Percentiles rank a stretch among this genome's conserved stretches.
phyloP scores from a whole-genome alignment of 2,113 vertebrate genomes.

The Mustelus asterias region DNA sequence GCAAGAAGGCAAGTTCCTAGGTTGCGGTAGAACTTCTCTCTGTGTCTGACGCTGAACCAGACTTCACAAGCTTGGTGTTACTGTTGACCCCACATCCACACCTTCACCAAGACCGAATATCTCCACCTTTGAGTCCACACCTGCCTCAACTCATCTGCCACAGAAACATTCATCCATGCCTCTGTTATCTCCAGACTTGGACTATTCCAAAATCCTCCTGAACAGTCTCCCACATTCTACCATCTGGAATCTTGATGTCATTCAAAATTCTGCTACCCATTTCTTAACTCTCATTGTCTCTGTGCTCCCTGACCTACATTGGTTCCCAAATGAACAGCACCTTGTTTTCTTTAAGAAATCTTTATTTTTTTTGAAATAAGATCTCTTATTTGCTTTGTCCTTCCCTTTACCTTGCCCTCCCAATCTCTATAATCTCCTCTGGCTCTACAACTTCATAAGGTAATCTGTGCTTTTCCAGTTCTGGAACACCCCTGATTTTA shows the following conservation, averaged over 20 bases:
- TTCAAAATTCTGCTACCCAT: not conserved
- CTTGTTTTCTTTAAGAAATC: not conserved
- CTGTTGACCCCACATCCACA: no score
- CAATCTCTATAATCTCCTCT: not conserved
- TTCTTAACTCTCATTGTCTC: not conserved
- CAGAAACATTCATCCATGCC: not conserved
- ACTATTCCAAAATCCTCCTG: not conserved
- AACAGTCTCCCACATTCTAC: not conserved
- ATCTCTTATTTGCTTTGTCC: not conserved
- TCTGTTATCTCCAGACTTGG: not conserved
- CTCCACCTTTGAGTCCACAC: no score
- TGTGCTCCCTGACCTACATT: not conserved
- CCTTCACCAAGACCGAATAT: no score
- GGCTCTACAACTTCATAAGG: not conserved
- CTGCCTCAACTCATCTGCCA: no score
- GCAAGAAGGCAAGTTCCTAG: not conserved
- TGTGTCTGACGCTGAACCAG: no score
- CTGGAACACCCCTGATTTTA: not conserved
- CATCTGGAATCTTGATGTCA: not conserved
- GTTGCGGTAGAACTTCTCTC: not conserved
- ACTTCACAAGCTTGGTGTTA: no score
- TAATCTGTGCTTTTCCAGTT: not conserved
- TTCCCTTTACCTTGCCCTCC: not conserved
- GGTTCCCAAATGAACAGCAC: not conserved
- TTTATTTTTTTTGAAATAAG: not conserved